Evolutionary conservation across 1,140 invertebrate genomes (phyloP).

Genomic region (Dendroctonus valens): DNA sequence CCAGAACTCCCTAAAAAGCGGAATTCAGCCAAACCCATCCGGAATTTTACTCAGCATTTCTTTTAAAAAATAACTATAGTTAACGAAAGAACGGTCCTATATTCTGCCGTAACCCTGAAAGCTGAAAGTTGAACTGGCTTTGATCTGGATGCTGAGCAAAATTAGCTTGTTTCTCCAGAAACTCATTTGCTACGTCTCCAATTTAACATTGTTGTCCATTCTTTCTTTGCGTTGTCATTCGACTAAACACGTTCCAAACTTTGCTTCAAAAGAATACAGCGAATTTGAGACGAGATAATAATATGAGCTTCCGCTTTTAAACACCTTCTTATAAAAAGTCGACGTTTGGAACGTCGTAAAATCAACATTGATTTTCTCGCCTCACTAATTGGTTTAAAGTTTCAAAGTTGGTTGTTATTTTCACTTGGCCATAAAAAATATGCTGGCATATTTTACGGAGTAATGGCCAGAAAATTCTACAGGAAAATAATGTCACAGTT

Average conservation of each 20-base stretch:
- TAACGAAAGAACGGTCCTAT: no score
- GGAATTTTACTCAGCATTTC: no score
- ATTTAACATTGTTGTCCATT: no score
- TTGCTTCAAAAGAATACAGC: background rate
- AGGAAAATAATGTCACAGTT: background rate
- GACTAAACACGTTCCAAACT: background rate
- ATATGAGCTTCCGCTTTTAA: background rate
- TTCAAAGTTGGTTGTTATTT: background rate
- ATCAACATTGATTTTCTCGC: conserved; percentile 13
- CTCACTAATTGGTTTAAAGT: conserved; percentile 22
- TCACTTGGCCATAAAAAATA: background rate
- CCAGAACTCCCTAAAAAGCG: no score
- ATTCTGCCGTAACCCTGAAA: no score
- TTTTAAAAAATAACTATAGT: no score
- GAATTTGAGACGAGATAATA: background rate
- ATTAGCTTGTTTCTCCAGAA: no score
- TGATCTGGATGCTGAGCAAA: no score
- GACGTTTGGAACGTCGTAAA: conserved; percentile 8
- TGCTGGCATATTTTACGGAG: background rate
- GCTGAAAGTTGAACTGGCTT: no score
- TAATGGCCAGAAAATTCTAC: background rate
- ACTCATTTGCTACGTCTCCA: no score
- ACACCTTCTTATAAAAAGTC: conserved; percentile 6
- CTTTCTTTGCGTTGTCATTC: no score
- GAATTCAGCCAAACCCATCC: no score